phyloP scores from a whole-genome alignment of 2,888 invertebrate species.

The Acholoe squamosa region DNA sequence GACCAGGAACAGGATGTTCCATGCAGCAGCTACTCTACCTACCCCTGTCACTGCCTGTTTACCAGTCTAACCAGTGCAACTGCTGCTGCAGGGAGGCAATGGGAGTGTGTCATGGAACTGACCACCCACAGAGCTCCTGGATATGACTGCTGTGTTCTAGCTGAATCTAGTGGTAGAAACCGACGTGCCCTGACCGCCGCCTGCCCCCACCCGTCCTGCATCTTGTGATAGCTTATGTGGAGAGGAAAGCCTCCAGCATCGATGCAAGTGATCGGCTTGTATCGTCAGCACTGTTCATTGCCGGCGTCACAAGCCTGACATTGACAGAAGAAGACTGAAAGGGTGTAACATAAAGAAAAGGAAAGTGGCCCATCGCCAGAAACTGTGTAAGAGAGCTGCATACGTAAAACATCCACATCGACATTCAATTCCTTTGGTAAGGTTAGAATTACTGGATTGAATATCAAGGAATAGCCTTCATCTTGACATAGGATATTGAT shows the following conservation, averaged over 20 bases:
- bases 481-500: too few relatives aligned
- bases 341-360: background rate
- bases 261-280: background rate
- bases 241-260: background rate
- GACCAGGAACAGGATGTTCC: background rate
- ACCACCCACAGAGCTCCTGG: background rate
- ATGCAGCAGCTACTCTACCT: background rate
- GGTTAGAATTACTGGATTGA: too few relatives aligned
- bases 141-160: background rate
- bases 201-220: background rate
- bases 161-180: background rate
- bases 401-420: too few relatives aligned
- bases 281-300: background rate
- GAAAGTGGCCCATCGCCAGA: background rate
- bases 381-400: too few relatives aligned
- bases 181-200: background rate
- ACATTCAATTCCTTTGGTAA: too few relatives aligned
- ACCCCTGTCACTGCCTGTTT: conserved; percentile 2
- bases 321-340: background rate
- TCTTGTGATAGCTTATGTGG: conserved; percentile 11
- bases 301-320: background rate
- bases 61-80: background rate
- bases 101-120: background rate
- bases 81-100: conserved; percentile 9
- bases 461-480: too few relatives aligned